These are phyloP conservation scores for Labeo catla DNA, from an alignment of 2,113 vertebrate genomes.

Conservation along the genomic window DNA sequence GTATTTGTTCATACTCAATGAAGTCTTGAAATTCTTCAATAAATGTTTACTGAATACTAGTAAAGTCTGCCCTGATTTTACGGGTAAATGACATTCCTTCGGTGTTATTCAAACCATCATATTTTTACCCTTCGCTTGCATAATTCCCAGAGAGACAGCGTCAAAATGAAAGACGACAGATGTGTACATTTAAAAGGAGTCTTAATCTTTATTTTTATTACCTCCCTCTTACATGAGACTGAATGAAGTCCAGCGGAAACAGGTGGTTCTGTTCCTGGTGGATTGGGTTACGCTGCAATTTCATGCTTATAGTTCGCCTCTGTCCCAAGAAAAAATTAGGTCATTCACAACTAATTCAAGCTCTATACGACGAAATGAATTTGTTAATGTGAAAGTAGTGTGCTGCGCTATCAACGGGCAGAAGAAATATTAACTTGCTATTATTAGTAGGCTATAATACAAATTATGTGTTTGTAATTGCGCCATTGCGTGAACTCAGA, in stretches of 20 bases:
- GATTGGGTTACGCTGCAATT: slow-evolving; percentile 57
- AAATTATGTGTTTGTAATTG: neutral
- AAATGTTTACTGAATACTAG: neutral
- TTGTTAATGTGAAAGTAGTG: neutral
- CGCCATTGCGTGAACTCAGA: neutral
- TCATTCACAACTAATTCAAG: slow-evolving; percentile 33
- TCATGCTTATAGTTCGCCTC: slow-evolving; percentile 56
- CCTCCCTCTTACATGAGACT: slow-evolving; percentile 51
- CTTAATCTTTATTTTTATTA: slow-evolving; percentile 58
- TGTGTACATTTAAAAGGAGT: slow-evolving; percentile 47
- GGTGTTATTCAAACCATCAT: slow-evolving; percentile 2
- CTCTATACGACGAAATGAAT: neutral
- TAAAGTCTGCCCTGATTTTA: neutral
- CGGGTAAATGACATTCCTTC: neutral
- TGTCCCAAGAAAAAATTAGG: slow-evolving; percentile 42
- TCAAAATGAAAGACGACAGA: slow-evolving; percentile 49
- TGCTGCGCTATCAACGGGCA: neutral
- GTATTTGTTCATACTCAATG: neutral
- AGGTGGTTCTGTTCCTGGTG: slow-evolving; percentile 62
- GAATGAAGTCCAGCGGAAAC: slow-evolving; percentile 59
- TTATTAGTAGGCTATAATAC: neutral
- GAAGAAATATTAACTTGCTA: neutral
- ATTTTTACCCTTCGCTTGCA: neutral
- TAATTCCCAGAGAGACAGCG: slow-evolving; percentile 31
- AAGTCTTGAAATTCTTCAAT: neutral